Conservation (phyloP, 2,797 vertebrate genomes). For the Channallabes apus region DNA sequence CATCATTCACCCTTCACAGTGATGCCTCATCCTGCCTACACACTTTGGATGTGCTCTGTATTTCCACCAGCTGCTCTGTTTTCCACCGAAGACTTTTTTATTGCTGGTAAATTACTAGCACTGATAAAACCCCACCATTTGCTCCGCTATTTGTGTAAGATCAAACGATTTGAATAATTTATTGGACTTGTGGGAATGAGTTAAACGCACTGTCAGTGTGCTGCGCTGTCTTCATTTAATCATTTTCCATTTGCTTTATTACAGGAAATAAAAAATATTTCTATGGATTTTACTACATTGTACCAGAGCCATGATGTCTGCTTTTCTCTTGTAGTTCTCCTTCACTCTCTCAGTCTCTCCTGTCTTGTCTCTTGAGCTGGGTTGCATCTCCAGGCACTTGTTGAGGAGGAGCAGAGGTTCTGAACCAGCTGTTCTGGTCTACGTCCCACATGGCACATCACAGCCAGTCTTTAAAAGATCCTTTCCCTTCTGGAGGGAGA, state of each 20-base stretch:
- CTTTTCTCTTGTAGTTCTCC: slow-evolving; percentile 4
- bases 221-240: slow-evolving; percentile 16
- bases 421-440: slow-evolving; percentile 58
- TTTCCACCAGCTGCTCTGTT: slow-evolving; percentile 17
- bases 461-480: slow-evolving; percentile 56
- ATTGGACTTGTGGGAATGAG: not conserved
- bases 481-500: slow-evolving; percentile 44
- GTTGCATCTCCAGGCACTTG: slow-evolving; percentile 58
- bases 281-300: not conserved
- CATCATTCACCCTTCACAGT: slow-evolving; percentile 22
- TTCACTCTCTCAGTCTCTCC: not conserved
- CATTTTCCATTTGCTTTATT: slow-evolving; percentile 8
- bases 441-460: slow-evolving; percentile 56
- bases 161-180: slow-evolving; percentile 27
- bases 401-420: slow-evolving; percentile 61
- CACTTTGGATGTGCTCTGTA: slow-evolving; percentile 22
- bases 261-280: not conserved
- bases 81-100: not conserved
- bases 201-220: not conserved
- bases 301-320: not conserved
- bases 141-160: not conserved
- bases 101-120: slow-evolving; percentile 5
- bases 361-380: slow-evolving; percentile 44
- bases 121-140: slow-evolving; percentile 3
- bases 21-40: slow-evolving; percentile 27